Base-by-base conservation (phyloP, 2,888 invertebrate genomes). In the Eristalinus aeneus region DNA sequence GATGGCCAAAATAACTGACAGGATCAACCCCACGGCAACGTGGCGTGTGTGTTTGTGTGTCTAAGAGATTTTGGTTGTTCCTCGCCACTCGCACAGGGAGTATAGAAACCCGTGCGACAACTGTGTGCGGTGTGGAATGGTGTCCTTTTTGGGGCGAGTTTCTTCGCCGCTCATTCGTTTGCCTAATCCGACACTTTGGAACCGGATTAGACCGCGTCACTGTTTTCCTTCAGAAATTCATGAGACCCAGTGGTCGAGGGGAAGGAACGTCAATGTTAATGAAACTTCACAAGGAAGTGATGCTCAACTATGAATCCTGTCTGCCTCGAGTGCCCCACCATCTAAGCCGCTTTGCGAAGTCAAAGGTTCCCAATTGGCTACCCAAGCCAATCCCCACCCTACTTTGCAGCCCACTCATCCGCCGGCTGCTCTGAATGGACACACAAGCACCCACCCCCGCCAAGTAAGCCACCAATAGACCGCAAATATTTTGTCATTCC, bases 141-240 rank as follows among this genome's bases (percentile, higher is more conserved):
- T 53, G 69, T 27, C 12, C 36, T 60, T 78, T 63, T 74, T 68
- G 73, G 54, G 60, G 60, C 54, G 63, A 75, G 65, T 68, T 63
- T 60, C 39, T 79, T 79, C 79, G 73, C 81, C 46, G 80, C 80
- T 75, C 74, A 85, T 88, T 87, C 87, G 68, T 88, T 88, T 83
- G 77, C 73, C 82, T 88, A 88, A 88, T 88, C 88, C 81, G 88
- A 88, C 88, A 88, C 84, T 87, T 85, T 75, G 82, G 54, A 88
- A 88, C 88, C 88, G 88, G 88, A 88, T 88, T 82, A 75, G 84
- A 79, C 71, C 79, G 88, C 77, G 69, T 73, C 64, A 39, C 23
- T 56, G 9, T 54, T 68, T 76, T 64, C 36, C 22, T 27, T 10
- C 16, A 10, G 36, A 77, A 69, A 71, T 81, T 64, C 68, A 73